These are phyloP conservation scores for Heliocidaris tuberculata DNA, from an alignment of 35 echinoderm and acorn worm genomes.

Conservation along the genomic window DNA sequence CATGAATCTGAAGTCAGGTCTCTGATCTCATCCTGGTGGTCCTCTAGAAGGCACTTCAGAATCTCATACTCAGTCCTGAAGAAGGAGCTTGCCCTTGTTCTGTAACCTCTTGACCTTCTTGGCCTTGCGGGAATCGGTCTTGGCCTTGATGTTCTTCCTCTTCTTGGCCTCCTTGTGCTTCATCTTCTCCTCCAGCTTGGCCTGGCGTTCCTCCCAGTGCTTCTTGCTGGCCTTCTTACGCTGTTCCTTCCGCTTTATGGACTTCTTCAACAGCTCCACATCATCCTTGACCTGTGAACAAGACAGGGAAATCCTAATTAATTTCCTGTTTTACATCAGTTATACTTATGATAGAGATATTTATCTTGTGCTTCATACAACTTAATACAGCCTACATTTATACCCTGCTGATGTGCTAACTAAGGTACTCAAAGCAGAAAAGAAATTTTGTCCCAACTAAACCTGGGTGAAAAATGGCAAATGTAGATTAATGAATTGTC, in stretches of 20 bases:
- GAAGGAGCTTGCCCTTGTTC: conserved; percentile 91
- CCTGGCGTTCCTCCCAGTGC: conserved; percentile 74
- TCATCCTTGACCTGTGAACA: conserved; percentile 64
- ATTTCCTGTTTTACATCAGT: no score
- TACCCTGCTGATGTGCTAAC: no score
- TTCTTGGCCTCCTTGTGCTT: conserved; percentile 73
- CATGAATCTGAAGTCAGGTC: no score
- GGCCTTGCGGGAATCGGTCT: conserved; percentile 54
- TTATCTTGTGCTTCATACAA: no score
- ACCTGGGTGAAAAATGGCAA: no score
- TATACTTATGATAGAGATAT: no score
- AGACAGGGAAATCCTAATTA: not conserved
- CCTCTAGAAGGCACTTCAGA: no score
- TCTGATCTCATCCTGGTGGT: no score
- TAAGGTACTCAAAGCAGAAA: no score
- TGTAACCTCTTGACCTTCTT: conserved; percentile 94
- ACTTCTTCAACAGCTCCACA: conserved; percentile 85
- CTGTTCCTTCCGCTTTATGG: conserved; percentile 78
- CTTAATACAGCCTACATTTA: no score
- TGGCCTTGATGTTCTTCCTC: conserved; percentile 73
- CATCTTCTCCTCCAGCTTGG: conserved; percentile 61
- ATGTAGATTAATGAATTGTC: no score
- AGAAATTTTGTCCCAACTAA: no score
- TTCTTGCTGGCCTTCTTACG: conserved; percentile 77
- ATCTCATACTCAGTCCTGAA: conserved; percentile 42